Evolutionary conservation across 2,113 vertebrate genomes (phyloP), one percentile per base, ranked within the genome.

Genomic region (Puntigrus tetrazona): DNA sequence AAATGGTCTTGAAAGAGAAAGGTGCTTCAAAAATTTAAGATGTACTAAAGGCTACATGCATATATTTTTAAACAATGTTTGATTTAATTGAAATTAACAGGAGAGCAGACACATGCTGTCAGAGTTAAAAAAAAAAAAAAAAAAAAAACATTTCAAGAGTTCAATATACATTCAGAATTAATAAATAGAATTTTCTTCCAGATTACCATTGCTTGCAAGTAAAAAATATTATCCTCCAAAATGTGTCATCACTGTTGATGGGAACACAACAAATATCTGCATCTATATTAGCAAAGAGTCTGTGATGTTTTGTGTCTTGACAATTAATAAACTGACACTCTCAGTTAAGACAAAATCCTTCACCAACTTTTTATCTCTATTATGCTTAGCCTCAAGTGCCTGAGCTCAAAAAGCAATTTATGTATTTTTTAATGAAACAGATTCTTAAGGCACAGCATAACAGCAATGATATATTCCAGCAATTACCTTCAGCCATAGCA

Each of bases 401-500:
- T 10, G 20, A 25, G 22, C 55, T n/a, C n/a, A n/a, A 67, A 29
- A 2, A 8, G 22, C 29, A 67, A n/a, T n/a, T n/a, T n/a, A n/a
- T n/a, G n/a, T 34, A 20, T 16, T 67, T 67, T 27, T 61, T 61
- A 5, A 70, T 38, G 8, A 70, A 38, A n/a, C 20, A 70, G 20
- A 9, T 36, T n/a, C 9, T 10, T 10, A 69, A 69, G 3, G 65
- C 8, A 22, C 7, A 11, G 31, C 65, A 69, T 22, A 38, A 36
- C 34, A n/a, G 34, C 18, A 36, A 69, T 69, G 29, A 67, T n/a
- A 18, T 69, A 38, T 70, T 13, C 67, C 36, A 38, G 36, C 36
- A 22, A 85, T 87, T 75, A 94, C 94, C 94, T 45, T 93, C 89
- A 0, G n/a, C 55, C 92, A 93, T 94, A 86, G 94, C 93, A 0